phyloP scores from a whole-genome alignment of 2,113 vertebrate genomes.

The Climacteris rufus region DNA sequence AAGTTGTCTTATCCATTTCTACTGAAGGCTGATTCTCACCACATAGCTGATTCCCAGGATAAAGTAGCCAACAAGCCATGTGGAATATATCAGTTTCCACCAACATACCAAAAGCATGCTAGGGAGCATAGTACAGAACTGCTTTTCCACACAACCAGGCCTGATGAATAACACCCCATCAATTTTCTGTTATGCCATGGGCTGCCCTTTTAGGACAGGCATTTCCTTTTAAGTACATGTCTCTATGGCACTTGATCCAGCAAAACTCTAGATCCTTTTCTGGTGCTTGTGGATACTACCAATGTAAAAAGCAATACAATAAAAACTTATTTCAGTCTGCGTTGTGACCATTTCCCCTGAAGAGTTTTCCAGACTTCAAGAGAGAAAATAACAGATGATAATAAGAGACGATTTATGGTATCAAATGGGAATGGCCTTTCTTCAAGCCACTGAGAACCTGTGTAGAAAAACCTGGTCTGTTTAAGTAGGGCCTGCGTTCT shows the following conservation, averaged over 20 bases:
- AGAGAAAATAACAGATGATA: background rate
- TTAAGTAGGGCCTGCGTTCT: background rate
- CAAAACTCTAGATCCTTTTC: background rate
- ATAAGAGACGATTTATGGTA: background rate
- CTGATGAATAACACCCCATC: background rate
- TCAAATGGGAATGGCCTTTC: background rate
- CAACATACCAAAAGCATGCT: background rate
- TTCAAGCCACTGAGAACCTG: background rate
- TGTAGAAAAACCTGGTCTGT: background rate
- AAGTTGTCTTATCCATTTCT: background rate
- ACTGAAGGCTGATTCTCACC: background rate
- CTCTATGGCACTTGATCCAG: background rate
- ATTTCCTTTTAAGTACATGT: background rate
- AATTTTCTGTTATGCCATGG: background rate
- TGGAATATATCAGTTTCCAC: background rate
- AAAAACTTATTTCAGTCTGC: background rate
- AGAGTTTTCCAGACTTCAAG: background rate
- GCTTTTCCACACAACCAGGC: background rate
- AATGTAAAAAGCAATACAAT: background rate
- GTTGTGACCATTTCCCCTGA: background rate
- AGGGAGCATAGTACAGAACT: background rate
- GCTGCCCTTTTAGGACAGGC: background rate
- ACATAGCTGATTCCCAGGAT: background rate
- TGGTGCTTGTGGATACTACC: background rate
- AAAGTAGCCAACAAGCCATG: background rate